phyloP scores from a whole-genome alignment of 2,797 vertebrate genomes.

The Antennarius maculatus region DNA sequence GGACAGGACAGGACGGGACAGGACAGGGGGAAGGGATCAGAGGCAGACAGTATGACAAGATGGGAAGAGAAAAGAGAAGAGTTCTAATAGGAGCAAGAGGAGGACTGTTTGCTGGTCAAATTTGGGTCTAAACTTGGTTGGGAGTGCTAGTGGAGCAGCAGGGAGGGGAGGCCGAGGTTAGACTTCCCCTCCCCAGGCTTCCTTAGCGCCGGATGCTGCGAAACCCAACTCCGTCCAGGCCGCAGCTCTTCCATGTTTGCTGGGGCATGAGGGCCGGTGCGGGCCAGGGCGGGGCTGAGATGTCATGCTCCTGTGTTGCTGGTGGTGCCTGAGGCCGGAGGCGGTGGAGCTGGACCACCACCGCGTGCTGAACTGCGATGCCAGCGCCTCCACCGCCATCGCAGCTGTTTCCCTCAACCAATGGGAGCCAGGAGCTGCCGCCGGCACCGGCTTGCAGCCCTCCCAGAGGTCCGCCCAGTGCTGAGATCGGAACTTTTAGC shows the following conservation, averaged over 20 bases:
- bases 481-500: slow-evolving; percentile 29
- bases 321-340: slow-evolving; percentile 90
- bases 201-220: slow-evolving; percentile 1
- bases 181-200: slow-evolving; percentile 16
- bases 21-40: slow-evolving; percentile 42
- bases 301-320: slow-evolving; percentile 91
- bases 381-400: slow-evolving; percentile 61
- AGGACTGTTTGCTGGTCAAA: slow-evolving; percentile 24
- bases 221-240: slow-evolving; percentile 8
- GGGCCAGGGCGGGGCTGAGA: slow-evolving; percentile 77
- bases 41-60: slow-evolving; percentile 32
- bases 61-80: slow-evolving; percentile 47
- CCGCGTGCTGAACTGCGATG: slow-evolving; percentile 80
- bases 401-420: slow-evolving; percentile 64
- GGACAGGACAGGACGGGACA: slow-evolving; percentile 33
- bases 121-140: slow-evolving; percentile 36
- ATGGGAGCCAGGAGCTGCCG: slow-evolving; percentile 65
- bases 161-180: slow-evolving; percentile 10
- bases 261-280: slow-evolving; percentile 67
- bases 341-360: slow-evolving; percentile 88
- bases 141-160: slow-evolving; percentile 35
- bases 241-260: slow-evolving; percentile 22
- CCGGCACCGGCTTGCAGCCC: slow-evolving; percentile 37
- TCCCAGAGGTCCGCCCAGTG: slow-evolving; percentile 71
- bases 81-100: slow-evolving; percentile 35